These are phyloP conservation scores for Sebastes nivosus DNA, from an alignment of 2,797 vertebrate species.

Conservation along the genomic window DNA sequence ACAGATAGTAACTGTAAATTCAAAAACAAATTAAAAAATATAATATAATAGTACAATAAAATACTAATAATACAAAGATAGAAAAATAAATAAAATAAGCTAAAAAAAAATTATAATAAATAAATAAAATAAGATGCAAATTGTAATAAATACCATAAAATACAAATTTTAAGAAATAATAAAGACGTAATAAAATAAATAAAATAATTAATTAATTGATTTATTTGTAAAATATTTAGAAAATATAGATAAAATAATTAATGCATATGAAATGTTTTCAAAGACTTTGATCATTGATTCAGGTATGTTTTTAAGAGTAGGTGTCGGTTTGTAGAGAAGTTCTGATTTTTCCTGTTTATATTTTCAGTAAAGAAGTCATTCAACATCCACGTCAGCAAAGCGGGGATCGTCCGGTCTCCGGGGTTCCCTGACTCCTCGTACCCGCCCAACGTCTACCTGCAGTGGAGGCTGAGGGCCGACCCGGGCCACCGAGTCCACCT, in stretches of 20 bases:
- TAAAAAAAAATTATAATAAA: no score
- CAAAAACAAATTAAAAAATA: no score
- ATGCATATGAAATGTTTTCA: no score
- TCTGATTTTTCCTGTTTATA: not conserved
- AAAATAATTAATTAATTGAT: not conserved
- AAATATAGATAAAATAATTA: no score
- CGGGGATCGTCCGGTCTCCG: slow-evolving; percentile 81
- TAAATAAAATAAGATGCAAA: fast-evolving
- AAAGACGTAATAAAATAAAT: no score
- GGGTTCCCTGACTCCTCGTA: slow-evolving; percentile 90
- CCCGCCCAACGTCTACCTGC: slow-evolving; percentile 79
- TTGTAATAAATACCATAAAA: no score
- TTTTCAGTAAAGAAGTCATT: slow-evolving; percentile 78
- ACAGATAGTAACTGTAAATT: no score
- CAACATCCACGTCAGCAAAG: slow-evolving; percentile 70
- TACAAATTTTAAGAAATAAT: no score
- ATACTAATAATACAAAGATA: no score
- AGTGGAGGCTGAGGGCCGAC: slow-evolving; percentile 89
- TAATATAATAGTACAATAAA: no score
- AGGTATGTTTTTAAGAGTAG: not conserved
- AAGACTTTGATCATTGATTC: no score
- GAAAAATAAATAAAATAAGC: no score
- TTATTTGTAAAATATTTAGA: not conserved
- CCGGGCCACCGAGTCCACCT: slow-evolving; percentile 82
- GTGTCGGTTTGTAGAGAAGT: not conserved